phyloP scores from a whole-genome alignment of 2,888 invertebrate genomes.

The Crepidodera aurea region DNA sequence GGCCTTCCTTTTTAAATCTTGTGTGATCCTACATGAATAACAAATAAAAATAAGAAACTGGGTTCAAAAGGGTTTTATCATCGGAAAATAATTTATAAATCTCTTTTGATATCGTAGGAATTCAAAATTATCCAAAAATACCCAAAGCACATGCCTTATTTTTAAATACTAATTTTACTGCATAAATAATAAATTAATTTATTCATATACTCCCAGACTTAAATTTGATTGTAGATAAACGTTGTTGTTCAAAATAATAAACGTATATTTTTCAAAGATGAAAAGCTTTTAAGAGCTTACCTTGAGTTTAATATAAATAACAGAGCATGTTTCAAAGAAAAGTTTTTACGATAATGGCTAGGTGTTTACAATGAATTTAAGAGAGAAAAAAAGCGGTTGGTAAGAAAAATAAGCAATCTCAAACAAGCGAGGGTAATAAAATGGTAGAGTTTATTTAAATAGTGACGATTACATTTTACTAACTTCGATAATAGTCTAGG shows the following conservation, averaged over 20 bases:
- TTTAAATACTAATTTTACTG: not conserved
- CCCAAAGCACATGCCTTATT: not conserved
- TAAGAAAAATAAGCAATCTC: slow-evolving; percentile 44
- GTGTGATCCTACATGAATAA: no score
- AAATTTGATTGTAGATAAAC: slow-evolving; percentile 13
- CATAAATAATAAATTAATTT: slow-evolving; percentile 6
- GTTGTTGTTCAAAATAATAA: slow-evolving; percentile 23
- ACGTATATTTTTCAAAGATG: slow-evolving; percentile 20
- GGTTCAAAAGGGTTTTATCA: no score
- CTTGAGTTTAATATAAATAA: slow-evolving; percentile 33
- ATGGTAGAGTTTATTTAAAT: slow-evolving; percentile 49
- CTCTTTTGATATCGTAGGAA: not conserved
- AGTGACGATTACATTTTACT: slow-evolving; percentile 46
- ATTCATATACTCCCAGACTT: not conserved
- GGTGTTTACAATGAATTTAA: slow-evolving; percentile 45
- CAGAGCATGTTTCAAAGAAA: slow-evolving; percentile 30
- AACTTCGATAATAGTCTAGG: slow-evolving; percentile 56
- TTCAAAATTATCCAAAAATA: not conserved
- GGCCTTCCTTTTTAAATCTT: no score
- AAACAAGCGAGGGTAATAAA: slow-evolving; percentile 45
- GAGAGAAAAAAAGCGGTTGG: slow-evolving; percentile 37
- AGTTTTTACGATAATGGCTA: slow-evolving; percentile 45
- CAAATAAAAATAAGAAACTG: no score
- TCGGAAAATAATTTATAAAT: no score
- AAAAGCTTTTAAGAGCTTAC: slow-evolving; percentile 13